These are phyloP conservation scores for Papilio protenor DNA, from an alignment of 2,888 invertebrate genomes.

Conservation along the genomic window DNA sequence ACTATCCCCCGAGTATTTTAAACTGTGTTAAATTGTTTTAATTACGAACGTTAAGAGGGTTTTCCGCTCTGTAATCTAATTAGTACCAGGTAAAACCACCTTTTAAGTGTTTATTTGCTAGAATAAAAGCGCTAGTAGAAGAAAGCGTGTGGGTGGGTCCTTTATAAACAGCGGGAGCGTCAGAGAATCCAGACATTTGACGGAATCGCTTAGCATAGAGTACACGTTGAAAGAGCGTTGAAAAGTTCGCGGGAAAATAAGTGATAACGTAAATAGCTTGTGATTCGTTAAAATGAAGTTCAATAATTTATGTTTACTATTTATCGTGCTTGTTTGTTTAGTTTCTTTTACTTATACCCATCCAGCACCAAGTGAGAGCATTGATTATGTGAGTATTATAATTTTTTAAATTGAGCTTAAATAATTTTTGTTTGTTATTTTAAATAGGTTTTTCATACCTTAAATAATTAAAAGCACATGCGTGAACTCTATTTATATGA, in stretches of 20 bases:
- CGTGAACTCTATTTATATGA: no score
- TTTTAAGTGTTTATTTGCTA: slow-evolving; percentile 18
- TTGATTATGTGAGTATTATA: slow-evolving; percentile 73
- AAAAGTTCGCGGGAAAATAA: slow-evolving; percentile 35
- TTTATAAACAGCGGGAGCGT: slow-evolving; percentile 68
- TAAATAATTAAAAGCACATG: no score
- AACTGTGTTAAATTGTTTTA: not conserved
- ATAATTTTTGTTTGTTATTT: not conserved
- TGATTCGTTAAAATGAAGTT: slow-evolving; percentile 60
- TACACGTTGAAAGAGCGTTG: slow-evolving; percentile 53
- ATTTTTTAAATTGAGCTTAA: not conserved
- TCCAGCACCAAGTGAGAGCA: slow-evolving; percentile 65
- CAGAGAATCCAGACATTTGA: slow-evolving; percentile 61
- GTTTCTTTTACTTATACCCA: slow-evolving; percentile 59
- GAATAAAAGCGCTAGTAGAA: slow-evolving; percentile 49
- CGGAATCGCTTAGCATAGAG: slow-evolving; percentile 53
- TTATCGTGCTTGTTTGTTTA: slow-evolving; percentile 61
- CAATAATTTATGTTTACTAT: slow-evolving; percentile 56
- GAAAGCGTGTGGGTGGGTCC: slow-evolving; percentile 72
- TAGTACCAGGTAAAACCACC: not conserved
- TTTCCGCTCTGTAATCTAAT: slow-evolving; percentile 10
- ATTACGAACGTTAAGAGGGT: not conserved
- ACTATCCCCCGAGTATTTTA: not conserved
- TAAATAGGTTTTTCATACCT: no score
- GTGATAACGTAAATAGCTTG: not conserved